These are phyloP conservation scores for Palythoa heliodiscus DNA, from an alignment of 92 coral and sea anemone species.

Conservation along the genomic window DNA sequence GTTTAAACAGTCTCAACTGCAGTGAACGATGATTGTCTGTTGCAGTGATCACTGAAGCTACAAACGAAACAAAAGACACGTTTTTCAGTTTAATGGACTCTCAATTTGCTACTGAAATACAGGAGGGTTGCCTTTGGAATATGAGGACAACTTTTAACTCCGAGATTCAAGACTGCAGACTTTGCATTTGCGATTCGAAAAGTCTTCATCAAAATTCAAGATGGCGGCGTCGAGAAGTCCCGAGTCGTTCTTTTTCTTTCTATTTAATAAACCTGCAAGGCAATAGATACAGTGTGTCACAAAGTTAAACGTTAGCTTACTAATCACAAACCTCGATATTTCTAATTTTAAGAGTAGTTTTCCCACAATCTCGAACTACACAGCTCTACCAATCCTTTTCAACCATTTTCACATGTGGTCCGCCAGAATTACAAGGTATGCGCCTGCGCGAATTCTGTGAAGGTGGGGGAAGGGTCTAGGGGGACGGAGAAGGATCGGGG, in stretches of 20 bases:
- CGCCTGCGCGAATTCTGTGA: too few relatives aligned
- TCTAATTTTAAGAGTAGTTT: neutral
- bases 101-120: constrained; percentile 12
- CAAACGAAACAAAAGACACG: constrained; percentile 45
- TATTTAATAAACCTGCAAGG: constrained; percentile 41
- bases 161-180: constrained; percentile 28
- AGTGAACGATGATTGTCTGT: neutral
- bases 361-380: neutral
- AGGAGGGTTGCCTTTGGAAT: constrained; percentile 45
- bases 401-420: neutral
- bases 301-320: neutral
- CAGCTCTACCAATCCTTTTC: neutral
- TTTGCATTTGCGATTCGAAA: constrained; percentile 37
- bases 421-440: too few relatives aligned
- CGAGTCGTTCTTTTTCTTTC: constrained; percentile 20
- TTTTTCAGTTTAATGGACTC: constrained; percentile 38
- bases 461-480: too few relatives aligned
- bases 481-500: too few relatives aligned
- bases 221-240: constrained; percentile 44
- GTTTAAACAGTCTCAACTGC: neutral
- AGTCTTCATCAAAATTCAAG: constrained; percentile 41
- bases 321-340: constrained; percentile 34
- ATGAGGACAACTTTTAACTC: constrained; percentile 34
- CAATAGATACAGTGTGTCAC: constrained; percentile 8
- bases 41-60: constrained; percentile 29